These are phyloP conservation scores for Drosophila sturtevanti DNA, from an alignment of 1,140 invertebrate species.

Conservation along the genomic window DNA sequence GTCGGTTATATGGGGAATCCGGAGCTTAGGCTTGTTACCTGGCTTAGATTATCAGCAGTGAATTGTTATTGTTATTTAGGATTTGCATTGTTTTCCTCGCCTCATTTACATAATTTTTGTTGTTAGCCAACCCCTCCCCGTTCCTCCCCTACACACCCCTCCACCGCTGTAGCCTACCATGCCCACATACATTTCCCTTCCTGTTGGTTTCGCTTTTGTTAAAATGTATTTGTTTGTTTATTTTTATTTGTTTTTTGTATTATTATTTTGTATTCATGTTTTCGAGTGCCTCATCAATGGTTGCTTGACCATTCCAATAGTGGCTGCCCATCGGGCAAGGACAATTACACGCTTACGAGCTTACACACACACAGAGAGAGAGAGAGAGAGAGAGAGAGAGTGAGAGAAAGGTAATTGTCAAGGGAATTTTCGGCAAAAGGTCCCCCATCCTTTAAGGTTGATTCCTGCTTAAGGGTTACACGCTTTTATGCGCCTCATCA, in stretches of 20 bases:
- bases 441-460: neutral
- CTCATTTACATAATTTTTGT: constrained; percentile 48
- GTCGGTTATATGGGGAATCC: constrained; percentile 3
- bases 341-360: constrained; percentile 10
- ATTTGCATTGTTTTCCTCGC: constrained; percentile 43
- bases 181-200: neutral
- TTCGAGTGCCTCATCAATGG: constrained; percentile 14
- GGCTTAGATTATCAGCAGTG: constrained; percentile 70
- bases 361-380: neutral
- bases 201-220: neutral
- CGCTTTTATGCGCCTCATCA: constrained; percentile 65
- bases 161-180: no score
- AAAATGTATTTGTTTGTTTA: neutral
- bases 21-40: constrained; percentile 61
- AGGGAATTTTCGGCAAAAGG: neutral
- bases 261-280: neutral
- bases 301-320: constrained; percentile 7
- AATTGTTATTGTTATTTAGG: constrained; percentile 62
- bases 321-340: neutral
- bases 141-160: no score
- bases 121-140: neutral
- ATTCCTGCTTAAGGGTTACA: constrained; percentile 48
- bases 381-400: neutral
- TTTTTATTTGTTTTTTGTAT: constrained; percentile 1
- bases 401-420: neutral